Conservation (phyloP, 1,140 invertebrate species). For the Caenorhabditis inopinata region DNA sequence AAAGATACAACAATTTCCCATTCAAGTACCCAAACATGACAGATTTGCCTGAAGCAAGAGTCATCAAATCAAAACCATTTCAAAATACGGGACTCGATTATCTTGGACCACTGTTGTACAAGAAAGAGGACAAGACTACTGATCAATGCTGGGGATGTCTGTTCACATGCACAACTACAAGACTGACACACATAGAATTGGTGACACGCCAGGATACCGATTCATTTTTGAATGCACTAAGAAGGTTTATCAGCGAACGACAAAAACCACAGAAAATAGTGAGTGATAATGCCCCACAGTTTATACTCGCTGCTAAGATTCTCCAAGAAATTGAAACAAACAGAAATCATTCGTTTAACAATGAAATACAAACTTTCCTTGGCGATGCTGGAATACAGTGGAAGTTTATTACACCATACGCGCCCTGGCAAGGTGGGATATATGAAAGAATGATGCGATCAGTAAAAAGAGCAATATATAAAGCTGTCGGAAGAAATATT, state of each 20-base stretch:
- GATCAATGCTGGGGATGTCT: not conserved
- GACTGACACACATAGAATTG: conserved; percentile 19
- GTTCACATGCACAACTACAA: conserved; percentile 17
- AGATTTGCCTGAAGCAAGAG: not conserved
- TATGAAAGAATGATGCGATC: no score
- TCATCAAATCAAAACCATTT: not conserved
- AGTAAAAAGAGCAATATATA: no score
- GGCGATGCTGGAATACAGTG: no score
- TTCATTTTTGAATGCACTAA: not conserved
- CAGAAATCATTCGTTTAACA: no score
- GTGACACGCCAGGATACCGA: not conserved
- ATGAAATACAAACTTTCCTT: no score
- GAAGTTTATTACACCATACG: no score
- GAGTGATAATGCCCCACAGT: no score
- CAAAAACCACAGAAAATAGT: not conserved
- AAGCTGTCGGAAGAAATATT: no score
- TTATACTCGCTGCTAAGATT: no score
- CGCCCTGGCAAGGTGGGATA: no score
- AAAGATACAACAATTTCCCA: not conserved
- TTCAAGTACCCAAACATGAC: conserved; percentile 6
- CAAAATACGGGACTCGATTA: conserved; percentile 26
- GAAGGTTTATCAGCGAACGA: not conserved
- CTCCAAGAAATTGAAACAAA: no score
- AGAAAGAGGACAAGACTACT: not conserved
- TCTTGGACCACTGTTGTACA: not conserved